These are phyloP conservation scores for Plebejus melissa DNA, from an alignment of 2,888 invertebrate genomes.

Conservation along the genomic window DNA sequence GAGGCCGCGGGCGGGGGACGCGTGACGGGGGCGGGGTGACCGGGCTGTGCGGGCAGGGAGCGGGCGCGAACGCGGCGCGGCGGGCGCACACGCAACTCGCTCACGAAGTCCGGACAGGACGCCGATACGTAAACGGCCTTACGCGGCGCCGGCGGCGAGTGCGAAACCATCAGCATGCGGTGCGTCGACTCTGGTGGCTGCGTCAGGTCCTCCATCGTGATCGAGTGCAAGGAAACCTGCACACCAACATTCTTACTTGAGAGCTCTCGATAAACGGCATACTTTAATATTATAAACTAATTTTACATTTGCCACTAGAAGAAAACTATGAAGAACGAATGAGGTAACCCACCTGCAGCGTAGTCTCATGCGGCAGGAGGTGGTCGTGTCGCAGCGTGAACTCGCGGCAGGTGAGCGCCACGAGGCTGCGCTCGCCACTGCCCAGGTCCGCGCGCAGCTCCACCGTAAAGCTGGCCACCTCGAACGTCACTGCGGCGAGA, in stretches of 20 bases:
- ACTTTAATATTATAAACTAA: no score
- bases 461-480: conserved; percentile 86
- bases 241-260: background rate
- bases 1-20: conserved; percentile 27
- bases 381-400: conserved; percentile 87
- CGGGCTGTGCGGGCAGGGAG: conserved; percentile 49
- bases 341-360: conserved; percentile 76
- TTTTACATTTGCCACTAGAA: no score
- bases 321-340: background rate
- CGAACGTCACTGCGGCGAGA: conserved; percentile 79
- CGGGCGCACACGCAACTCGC: conserved; percentile 42
- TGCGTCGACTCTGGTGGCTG: conserved; percentile 88
- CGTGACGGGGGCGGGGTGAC: conserved; percentile 33
- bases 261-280: no score
- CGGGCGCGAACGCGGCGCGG: conserved; percentile 34
- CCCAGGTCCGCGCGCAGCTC: conserved; percentile 86
- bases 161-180: conserved; percentile 90
- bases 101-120: conserved; percentile 88
- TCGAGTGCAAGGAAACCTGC: conserved; percentile 88
- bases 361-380: conserved; percentile 83
- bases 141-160: conserved; percentile 66
- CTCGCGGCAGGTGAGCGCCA: conserved; percentile 90
- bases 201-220: conserved; percentile 94
- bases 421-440: conserved; percentile 86
- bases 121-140: conserved; percentile 82